Conservation (phyloP, 2,888 invertebrate genomes). For the Lasioglossum calceatum region DNA sequence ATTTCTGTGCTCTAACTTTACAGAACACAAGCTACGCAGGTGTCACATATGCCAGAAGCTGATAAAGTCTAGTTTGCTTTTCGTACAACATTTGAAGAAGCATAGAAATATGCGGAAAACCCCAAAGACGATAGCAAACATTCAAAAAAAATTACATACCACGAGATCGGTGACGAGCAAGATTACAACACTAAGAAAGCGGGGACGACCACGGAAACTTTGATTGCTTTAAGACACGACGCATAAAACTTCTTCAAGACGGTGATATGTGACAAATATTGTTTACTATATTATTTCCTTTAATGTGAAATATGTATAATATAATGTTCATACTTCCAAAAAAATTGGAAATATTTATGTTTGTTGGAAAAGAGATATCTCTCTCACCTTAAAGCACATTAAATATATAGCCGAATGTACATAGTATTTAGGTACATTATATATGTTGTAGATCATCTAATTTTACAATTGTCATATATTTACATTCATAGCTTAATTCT, state of each 20-base stretch:
- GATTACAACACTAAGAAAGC: constrained; percentile 70
- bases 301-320: constrained; percentile 56
- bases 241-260: constrained; percentile 2
- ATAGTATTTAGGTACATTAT: constrained; percentile 36
- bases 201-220: constrained; percentile 76
- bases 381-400: constrained; percentile 43
- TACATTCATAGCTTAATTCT: constrained; percentile 37
- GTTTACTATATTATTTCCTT: constrained; percentile 42
- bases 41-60: constrained; percentile 78
- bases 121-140: constrained; percentile 60
- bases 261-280: constrained; percentile 34
- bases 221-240: constrained; percentile 64
- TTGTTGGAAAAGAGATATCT: constrained; percentile 46
- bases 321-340: constrained; percentile 57
- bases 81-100: constrained; percentile 76
- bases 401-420: constrained; percentile 44
- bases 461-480: constrained; percentile 30
- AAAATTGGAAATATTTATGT: constrained; percentile 57
- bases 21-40: constrained; percentile 75
- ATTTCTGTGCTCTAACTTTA: constrained; percentile 16
- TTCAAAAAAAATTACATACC: constrained; percentile 66
- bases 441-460: constrained; percentile 52
- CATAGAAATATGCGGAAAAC: constrained; percentile 72
- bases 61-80: constrained; percentile 73
- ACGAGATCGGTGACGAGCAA: constrained; percentile 70